Base-by-base conservation (phyloP, 1,140 invertebrate species). In the Drosophila subobscura region DNA sequence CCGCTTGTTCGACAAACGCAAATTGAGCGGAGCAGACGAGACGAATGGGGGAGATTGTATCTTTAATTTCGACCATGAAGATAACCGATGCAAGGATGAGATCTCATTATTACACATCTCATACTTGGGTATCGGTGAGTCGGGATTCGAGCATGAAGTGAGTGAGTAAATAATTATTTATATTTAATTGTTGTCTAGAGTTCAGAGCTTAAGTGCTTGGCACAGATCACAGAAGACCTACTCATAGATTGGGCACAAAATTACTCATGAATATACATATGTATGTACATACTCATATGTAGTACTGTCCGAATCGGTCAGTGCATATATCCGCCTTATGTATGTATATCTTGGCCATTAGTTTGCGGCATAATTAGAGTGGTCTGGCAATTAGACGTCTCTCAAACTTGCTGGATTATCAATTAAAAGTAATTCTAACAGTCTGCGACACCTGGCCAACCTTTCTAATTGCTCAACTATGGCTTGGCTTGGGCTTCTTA, bases 1-100 rank as follows among this genome's bases (percentile, higher is more conserved):
- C 10, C 22, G 45, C 57, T 68, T 78, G 47, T 74, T 60, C 59
- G 33, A 59, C 61, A 76, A 76, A 85, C 72, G 52, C 81, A 85
- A 85, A 85, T 84, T 71, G 58, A 77, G 71, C 61, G 37, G 55
- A 27, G 52, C 6, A 16, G 46, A 14, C 33, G 12, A n/a, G 41
- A 37, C 10, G 33, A 37, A 37, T 37, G 33, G 33, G 33, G 33
- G 10, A 37, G 33, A 27, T 6, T 27, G 25, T 5, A 27, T 27
- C 25, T 27, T 1, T 16, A n/a, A 42, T 16, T n/a, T 4, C 65
- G 61, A 67, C 49, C 8, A 16, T 3, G 1, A n/a, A 40, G 49
- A 23, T 68, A 68, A 27, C 64, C 14, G 3, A 37, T 25, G 25
- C 57, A 20, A 10, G 1, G 20, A 23, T 22, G 8, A n/a, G 40